Evolutionary conservation across 2,888 invertebrate species (phyloP), one percentile per base, ranked within the genome.

Genomic region (Thelaira solivaga): DNA sequence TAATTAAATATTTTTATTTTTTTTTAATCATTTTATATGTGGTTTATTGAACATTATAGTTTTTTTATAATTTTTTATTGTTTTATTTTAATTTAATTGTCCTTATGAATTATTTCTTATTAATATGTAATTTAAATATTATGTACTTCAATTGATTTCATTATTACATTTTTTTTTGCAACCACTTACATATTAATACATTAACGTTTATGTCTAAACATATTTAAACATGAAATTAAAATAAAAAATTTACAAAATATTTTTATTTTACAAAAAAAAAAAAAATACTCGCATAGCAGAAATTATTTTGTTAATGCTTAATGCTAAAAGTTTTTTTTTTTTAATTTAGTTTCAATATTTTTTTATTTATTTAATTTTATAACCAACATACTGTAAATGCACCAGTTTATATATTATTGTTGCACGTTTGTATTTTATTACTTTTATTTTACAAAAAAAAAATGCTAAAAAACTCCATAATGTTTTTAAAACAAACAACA

Each of bases 401-500:
- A 74, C 74, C 74, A 74, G 51, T 67, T 67, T 67, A 51, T 43
- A 13, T 59, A 26, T 61, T 61, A 43, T 71, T 61, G 10, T 61
- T 59, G 18, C 43, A 13, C 49, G 2, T 34, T 55, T 13, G 31
- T 36, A n/a, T 22, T 13, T 7, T 45, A 1, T 22, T 43, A 10
- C 51, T 0, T 18, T 26, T 34, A 24, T 55, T 0, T 11, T 16
- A 20, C 26, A n/a, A 41, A 51, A 57, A 65, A 57, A 18, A 57
- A 39, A 22, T 72, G 18, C 41, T 65, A 49, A 65, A 11, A 51
- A 59, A 68, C 22, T 47, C 39, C 65, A 69, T 78, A 45, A 59
- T 65, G 39, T 26, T 31, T 69, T 69, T 78, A 69, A 67, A 78
- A 65, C 45, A 69, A 78, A 69, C 51, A 78, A 78, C 78, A 78